Percentiles rank a stretch among this genome's conserved stretches.
phyloP scores from a whole-genome alignment of 2,888 invertebrate species.

The Prenolepis imparis region DNA sequence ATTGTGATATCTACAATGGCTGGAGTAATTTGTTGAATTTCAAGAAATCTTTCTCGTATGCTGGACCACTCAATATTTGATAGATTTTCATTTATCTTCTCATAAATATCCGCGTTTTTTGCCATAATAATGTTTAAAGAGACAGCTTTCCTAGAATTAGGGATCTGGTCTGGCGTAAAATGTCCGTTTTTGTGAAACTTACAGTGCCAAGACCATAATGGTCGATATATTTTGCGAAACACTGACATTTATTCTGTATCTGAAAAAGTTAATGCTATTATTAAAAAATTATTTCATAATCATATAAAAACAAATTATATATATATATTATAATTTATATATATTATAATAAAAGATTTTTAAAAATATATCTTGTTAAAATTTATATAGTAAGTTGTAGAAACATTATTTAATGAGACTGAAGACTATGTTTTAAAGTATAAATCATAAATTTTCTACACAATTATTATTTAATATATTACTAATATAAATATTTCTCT shows the following conservation, averaged over 20 bases:
- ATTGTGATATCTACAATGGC: constrained; percentile 8
- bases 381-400: too few species aligned
- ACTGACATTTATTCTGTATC: constrained; percentile 6
- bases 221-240: neutral
- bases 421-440: too few species aligned
- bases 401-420: too few species aligned
- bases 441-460: too few species aligned
- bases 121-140: neutral
- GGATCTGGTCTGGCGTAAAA: too few species aligned
- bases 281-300: constrained; percentile 8
- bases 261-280: constrained; percentile 1
- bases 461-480: too few species aligned
- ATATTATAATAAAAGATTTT: too few species aligned
- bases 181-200: neutral
- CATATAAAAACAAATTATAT: neutral
- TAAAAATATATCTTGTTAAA: too few species aligned
- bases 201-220: neutral
- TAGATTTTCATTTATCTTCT: neutral
- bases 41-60: constrained; percentile 24
- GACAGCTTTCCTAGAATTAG: neutral
- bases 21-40: neutral
- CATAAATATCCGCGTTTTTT: neutral
- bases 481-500: too few species aligned
- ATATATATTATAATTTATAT: too few species aligned
- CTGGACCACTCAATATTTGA: constrained; percentile 7